Evolutionary conservation across 2,113 vertebrate species (phyloP).

Genomic region (Bambusicola thoracicus): DNA sequence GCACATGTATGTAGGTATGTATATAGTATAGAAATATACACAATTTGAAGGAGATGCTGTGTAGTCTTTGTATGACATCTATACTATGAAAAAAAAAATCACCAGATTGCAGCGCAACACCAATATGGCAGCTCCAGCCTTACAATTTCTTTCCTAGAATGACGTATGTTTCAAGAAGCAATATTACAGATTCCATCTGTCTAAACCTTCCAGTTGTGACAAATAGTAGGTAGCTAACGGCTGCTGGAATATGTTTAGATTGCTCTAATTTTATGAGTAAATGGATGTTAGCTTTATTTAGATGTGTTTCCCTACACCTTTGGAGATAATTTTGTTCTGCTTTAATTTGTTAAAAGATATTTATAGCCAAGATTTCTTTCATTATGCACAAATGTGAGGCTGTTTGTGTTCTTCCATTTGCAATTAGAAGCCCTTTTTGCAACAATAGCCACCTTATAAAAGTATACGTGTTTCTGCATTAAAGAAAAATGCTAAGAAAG

Average conservation of each 20-base stretch:
- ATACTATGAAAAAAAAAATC: neutral
- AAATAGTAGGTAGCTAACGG: neutral
- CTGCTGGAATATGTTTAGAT: neutral
- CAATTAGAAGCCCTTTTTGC: neutral
- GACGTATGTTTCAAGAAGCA: neutral
- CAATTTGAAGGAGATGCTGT: neutral
- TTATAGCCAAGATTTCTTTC: neutral
- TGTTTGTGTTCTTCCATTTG: neutral
- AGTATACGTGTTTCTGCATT: neutral
- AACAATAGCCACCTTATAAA: neutral
- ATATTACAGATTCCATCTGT: neutral
- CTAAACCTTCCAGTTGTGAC: neutral
- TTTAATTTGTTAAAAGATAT: neutral
- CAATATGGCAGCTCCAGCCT: neutral
- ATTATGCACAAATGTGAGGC: neutral
- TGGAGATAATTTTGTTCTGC: neutral
- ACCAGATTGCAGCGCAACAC: neutral
- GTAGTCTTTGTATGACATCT: neutral
- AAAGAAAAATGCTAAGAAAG: neutral
- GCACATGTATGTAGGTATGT: neutral
- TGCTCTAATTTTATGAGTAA: neutral
- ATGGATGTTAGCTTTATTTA: neutral
- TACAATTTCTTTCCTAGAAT: neutral
- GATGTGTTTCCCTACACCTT: neutral
- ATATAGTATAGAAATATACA: neutral